Evolutionary conservation across 1,140 invertebrate species (phyloP), one percentile per base, ranked within the genome.

Genomic region (Papilio xuthus): DNA sequence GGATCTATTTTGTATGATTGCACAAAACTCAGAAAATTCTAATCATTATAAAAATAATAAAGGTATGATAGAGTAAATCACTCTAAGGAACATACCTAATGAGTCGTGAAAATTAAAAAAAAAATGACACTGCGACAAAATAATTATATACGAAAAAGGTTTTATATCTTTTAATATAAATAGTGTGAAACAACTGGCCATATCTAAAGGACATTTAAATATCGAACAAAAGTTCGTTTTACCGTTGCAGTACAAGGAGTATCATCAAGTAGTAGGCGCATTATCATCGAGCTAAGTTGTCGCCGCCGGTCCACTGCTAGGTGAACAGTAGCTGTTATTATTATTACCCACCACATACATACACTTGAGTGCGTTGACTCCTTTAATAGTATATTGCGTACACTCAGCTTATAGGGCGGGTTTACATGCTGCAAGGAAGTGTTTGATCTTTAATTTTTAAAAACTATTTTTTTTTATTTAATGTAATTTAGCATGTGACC

Each of bases 311-410:
- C 83, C 76, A 74, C 60, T 69, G 78, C 82, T 80, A 74, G 79
- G 81, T 83, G 78, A 88, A 90, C 88, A 89, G 88, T 85, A 90
- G 88, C 86, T 79, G 87, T 88, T 90, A 87, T 90, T 89, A 83
- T 82, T 85, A 88, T 85, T 85, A 87, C 83, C 80, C 78, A 77
- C 84, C 84, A 81, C 84, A 84, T 87, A 86, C 83, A 85, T 86
- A 86, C 86, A 78, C 60, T 47, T 79, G 85, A 81, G 88, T 85
- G 85, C 89, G 85, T 90, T 90, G 89, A 90, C 89, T 90, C 85
- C 88, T 82, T 86, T 89, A 89, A 89, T 89, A 88, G 81, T 89
- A 85, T 84, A 88, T 88, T 88, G 86, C 87, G 85, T 85, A 88
- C 83, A 81, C 77, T 79, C 70, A 69, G 69, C 42, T 77, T 81